These are phyloP conservation scores for Gila robusta DNA, from an alignment of 2,797 vertebrate species.

Conservation along the genomic window DNA sequence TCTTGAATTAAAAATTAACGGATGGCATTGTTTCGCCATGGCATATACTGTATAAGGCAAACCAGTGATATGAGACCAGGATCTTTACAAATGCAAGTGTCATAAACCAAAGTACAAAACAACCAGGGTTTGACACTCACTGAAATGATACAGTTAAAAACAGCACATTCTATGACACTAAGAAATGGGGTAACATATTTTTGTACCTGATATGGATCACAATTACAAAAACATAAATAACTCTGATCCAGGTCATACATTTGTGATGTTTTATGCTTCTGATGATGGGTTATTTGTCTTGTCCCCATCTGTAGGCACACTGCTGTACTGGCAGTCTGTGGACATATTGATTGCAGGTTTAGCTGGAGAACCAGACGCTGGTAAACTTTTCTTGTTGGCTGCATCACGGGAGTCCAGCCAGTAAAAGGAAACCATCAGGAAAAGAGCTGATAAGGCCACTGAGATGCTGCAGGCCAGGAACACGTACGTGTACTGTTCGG, in stretches of 20 bases:
- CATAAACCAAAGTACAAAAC: background rate
- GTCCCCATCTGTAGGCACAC: conserved; percentile 70
- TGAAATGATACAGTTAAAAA: background rate
- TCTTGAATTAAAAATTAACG: background rate
- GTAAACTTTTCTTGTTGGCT: conserved; percentile 15
- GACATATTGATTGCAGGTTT: conserved; percentile 20
- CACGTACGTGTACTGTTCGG: conserved; percentile 80
- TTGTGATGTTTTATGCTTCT: conserved; percentile 56
- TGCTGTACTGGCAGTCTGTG: conserved; percentile 69
- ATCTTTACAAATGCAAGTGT: background rate
- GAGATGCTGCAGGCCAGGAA: conserved; percentile 86
- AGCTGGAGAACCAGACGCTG: background rate
- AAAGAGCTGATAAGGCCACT: conserved; percentile 85
- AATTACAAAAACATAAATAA: conserved; percentile 36
- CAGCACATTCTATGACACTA: background rate
- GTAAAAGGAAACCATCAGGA: conserved; percentile 86
- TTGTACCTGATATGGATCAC: conserved; percentile 11
- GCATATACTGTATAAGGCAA: conserved; percentile 15
- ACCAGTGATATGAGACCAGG: background rate
- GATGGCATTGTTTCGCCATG: background rate
- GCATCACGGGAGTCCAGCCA: conserved; percentile 73
- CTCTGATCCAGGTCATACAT: conserved; percentile 60
- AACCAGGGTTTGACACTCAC: background rate
- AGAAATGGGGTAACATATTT: background rate
- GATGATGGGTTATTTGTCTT: conserved; percentile 60